phyloP scores from a whole-genome alignment of 2,888 invertebrate species.

The Apocheima hispidaria region DNA sequence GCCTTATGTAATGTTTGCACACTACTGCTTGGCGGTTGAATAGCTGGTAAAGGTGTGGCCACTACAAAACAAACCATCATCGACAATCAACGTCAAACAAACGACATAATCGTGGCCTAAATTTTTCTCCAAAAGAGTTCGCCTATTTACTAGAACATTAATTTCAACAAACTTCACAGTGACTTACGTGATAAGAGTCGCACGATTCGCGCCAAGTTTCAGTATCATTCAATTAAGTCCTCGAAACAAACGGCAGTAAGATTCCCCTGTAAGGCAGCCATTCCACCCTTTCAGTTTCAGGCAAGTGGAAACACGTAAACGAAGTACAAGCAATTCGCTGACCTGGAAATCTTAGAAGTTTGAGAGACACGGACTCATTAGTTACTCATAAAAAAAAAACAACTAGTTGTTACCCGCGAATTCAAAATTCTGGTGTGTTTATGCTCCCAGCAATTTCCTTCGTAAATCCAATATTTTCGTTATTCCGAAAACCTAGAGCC shows the following conservation, averaged over 20 bases:
- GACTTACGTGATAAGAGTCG: slow-evolving; percentile 8
- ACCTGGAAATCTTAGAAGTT: slow-evolving; percentile 69
- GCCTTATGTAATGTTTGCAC: no score
- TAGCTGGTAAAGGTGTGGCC: no score
- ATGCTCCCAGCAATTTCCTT: no score
- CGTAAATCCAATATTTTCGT: no score
- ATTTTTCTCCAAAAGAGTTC: no score
- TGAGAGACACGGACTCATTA: slow-evolving; percentile 3
- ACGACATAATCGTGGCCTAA: no score
- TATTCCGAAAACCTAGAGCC: no score
- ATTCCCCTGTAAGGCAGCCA: slow-evolving; percentile 30
- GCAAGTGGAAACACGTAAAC: slow-evolving; percentile 61
- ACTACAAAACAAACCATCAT: no score
- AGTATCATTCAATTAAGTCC: slow-evolving; percentile 26
- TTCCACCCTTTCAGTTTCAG: slow-evolving; percentile 49
- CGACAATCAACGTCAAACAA: no score
- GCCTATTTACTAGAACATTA: neutral
- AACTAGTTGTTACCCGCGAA: no score
- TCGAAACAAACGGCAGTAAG: slow-evolving; percentile 22
- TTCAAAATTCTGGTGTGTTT: no score
- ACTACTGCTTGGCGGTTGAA: no score
- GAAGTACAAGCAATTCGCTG: slow-evolving; percentile 63
- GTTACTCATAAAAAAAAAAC: slow-evolving; percentile 8
- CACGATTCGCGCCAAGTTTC: slow-evolving; percentile 10
- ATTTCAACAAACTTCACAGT: neutral